Conservation (phyloP, 2,113 vertebrate species). For the Microtus ochrogaster region DNA sequence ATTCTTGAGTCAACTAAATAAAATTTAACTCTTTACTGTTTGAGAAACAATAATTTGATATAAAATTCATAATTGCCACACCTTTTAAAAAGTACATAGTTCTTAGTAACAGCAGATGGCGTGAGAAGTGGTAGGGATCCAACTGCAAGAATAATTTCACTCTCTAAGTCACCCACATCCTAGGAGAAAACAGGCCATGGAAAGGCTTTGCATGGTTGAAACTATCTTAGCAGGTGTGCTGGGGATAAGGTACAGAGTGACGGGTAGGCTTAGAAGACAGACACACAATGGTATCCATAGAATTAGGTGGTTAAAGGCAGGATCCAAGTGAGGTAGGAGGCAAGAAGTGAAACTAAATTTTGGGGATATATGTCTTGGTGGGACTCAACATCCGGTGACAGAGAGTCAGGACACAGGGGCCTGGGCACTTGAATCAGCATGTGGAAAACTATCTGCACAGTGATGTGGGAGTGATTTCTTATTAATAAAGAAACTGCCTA, state of each 20-base stretch:
- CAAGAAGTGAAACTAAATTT: background rate
- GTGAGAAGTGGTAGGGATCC: background rate
- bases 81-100: too few species aligned
- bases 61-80: too few species aligned
- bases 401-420: background rate
- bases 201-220: background rate
- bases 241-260: background rate
- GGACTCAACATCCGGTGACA: background rate
- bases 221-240: background rate
- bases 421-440: too few species aligned
- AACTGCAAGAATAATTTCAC: background rate
- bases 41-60: background rate
- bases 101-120: background rate
- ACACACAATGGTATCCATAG: background rate
- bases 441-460: background rate
- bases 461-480: too few species aligned
- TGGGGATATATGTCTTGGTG: background rate
- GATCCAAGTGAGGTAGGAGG: background rate
- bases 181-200: background rate
- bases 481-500: too few species aligned
- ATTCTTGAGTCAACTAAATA: background rate
- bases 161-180: background rate
- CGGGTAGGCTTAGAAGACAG: background rate
- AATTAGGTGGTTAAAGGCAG: background rate
- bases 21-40: conserved; percentile 19